Evolutionary conservation across 2,888 invertebrate species (phyloP).

Genomic region (Cyclophora albipunctata): DNA sequence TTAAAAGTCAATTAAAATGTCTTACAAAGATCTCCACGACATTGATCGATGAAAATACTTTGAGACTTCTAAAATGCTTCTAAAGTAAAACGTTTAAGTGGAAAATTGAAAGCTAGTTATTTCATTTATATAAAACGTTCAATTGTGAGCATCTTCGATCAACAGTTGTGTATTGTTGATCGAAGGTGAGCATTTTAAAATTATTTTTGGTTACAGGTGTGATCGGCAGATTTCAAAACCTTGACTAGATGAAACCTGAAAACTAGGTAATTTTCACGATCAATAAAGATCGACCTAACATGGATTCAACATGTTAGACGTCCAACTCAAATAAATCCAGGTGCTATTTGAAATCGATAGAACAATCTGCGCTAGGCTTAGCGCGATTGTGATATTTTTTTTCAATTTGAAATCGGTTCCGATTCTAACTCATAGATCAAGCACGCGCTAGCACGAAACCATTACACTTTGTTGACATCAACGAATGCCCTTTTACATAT

Average conservation of each 20-base stretch:
- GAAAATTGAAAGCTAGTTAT: constrained; percentile 18
- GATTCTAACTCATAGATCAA: constrained; percentile 61
- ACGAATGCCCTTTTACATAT: constrained; percentile 72
- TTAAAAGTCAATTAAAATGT: constrained; percentile 14
- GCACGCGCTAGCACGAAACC: constrained; percentile 64
- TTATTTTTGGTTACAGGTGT: no score
- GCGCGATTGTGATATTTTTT: constrained; percentile 37
- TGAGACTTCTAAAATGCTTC: constrained; percentile 22
- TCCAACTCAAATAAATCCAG: neutral
- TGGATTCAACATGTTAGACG: neutral
- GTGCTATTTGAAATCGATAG: constrained; percentile 21
- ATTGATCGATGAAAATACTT: constrained; percentile 32
- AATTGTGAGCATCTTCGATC: no score
- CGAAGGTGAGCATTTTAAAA: no score
- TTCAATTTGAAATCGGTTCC: constrained; percentile 48
- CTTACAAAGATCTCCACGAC: constrained; percentile 22
- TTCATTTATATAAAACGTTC: neutral
- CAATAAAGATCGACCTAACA: no score
- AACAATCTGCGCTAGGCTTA: constrained; percentile 19
- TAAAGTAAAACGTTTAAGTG: constrained; percentile 19
- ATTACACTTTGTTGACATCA: constrained; percentile 72
- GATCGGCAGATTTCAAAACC: no score
- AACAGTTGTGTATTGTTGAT: no score
- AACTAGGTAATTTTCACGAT: no score
- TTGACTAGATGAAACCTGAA: no score